Conservation (phyloP, 2,113 vertebrate genomes). For the Silurus asotus region DNA sequence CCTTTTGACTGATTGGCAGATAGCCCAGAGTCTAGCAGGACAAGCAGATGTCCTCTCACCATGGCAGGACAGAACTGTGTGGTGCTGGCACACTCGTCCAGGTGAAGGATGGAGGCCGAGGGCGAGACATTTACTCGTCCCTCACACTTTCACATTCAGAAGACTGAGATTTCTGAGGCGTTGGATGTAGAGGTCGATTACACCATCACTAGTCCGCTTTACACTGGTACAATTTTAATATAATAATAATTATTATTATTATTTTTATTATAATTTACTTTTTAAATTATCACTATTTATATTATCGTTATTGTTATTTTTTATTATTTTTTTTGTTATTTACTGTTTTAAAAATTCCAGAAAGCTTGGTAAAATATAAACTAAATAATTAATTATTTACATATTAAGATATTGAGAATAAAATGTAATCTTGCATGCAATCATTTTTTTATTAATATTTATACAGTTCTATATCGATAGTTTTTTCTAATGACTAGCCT, state of each 20-base stretch:
- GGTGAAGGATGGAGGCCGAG: slow-evolving; percentile 40
- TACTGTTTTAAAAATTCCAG: neutral
- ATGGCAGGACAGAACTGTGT: slow-evolving; percentile 32
- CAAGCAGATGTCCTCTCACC: slow-evolving; percentile 56
- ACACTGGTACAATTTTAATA: neutral
- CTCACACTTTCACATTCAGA: slow-evolving; percentile 4
- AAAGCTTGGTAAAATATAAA: neutral
- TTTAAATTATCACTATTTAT: no score
- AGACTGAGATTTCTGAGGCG: neutral
- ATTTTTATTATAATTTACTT: no score
- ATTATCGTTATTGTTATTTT: no score
- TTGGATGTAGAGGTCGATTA: neutral
- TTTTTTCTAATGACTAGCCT: no score
- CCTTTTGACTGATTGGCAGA: slow-evolving; percentile 42
- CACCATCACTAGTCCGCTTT: neutral
- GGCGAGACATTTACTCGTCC: slow-evolving; percentile 14
- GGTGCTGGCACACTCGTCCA: slow-evolving; percentile 17
- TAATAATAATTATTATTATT: no score
- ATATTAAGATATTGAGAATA: no score
- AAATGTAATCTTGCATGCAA: neutral
- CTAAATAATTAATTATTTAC: no score
- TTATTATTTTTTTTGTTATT: no score
- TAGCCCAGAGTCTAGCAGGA: slow-evolving; percentile 36
- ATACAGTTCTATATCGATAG: no score
- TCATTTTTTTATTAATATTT: neutral